These are phyloP conservation scores for Hecatera dysodea DNA, from an alignment of 2,888 invertebrate genomes.

Conservation along the genomic window DNA sequence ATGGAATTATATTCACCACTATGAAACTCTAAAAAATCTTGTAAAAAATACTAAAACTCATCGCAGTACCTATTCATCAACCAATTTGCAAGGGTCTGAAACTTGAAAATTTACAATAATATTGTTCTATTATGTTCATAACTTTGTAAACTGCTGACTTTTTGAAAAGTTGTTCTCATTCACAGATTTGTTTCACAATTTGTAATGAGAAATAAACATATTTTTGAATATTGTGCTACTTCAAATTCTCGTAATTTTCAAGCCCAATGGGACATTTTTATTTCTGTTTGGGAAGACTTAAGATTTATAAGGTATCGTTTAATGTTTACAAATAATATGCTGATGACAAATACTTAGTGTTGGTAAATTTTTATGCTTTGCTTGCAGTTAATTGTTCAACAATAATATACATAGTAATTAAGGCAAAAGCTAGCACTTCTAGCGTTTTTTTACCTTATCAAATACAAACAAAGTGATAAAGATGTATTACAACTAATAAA, in stretches of 20 bases:
- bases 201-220: conserved; percentile 19
- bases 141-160: conserved; percentile 23
- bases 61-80: too few relatives aligned
- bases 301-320: too few relatives aligned
- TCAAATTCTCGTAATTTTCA: not conserved
- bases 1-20: too few relatives aligned
- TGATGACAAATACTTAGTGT: not conserved
- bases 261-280: not conserved
- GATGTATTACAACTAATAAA: not conserved
- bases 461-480: not conserved
- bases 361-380: conserved; percentile 1
- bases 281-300: not conserved
- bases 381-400: not conserved
- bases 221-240: conserved; percentile 5
- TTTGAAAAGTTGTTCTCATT: conserved; percentile 26
- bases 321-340: not conserved
- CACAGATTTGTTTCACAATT: conserved; percentile 26
- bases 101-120: conserved; percentile 15
- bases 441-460: not conserved
- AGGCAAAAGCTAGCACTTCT: not conserved
- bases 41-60: not conserved
- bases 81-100: not conserved
- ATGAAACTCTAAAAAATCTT: too few relatives aligned
- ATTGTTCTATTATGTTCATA: conserved; percentile 17
- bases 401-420: not conserved